Evolutionary conservation across 2,113 vertebrate genomes (phyloP), one percentile per base, ranked within the genome.

Genomic region (Sialia sialis): DNA sequence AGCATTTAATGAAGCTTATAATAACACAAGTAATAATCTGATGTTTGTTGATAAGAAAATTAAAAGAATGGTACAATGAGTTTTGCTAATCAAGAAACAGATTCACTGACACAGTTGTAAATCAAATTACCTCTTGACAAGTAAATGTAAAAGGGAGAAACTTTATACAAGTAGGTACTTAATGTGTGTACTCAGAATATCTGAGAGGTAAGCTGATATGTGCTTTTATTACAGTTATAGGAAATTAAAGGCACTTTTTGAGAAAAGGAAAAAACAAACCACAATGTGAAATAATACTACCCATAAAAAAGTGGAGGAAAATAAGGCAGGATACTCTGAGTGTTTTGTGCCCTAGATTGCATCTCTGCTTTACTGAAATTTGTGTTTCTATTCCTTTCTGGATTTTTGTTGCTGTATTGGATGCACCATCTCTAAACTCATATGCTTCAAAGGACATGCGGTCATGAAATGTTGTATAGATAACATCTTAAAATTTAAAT

Each of bases 21-120:
- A 92, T 75, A 30, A 15, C 46, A 17, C 41, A 94, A 84, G 91
- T 77, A 90, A 87, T 67, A 63, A 86, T 41, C 39, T 49, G 74
- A 9, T 22, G 44, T 59, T 81, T 96, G 56, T 52, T 94, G 60
- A 75, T 67, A 84, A 84, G 43, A 87, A 93, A 94, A 94, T 84
- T 94, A 69, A 87, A 94, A 77, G 23, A 91, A 78, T 39, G 16
- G 4, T n/a, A 48, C 3, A 83, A 93, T 84, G 27, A 29, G 10
- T 93, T 96, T 89, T 84, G 54, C 18, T 90, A 46, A 68, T 64
- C 13, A 89, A 76, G 80, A 38, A 96, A 87, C 4, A 88, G 34
- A 76, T 41, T 14, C 9, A 55, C 18, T 15, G 18, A 87, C 87
- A 79, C 43, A 75, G 7, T 30, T 94, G 58, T 63, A 74, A 89